Percentiles rank a stretch among this genome's conserved stretches.
These are phyloP conservation scores for Globodera ellingtonae DNA, from an alignment of 1,140 invertebrate genomes.

Conservation along the genomic window DNA sequence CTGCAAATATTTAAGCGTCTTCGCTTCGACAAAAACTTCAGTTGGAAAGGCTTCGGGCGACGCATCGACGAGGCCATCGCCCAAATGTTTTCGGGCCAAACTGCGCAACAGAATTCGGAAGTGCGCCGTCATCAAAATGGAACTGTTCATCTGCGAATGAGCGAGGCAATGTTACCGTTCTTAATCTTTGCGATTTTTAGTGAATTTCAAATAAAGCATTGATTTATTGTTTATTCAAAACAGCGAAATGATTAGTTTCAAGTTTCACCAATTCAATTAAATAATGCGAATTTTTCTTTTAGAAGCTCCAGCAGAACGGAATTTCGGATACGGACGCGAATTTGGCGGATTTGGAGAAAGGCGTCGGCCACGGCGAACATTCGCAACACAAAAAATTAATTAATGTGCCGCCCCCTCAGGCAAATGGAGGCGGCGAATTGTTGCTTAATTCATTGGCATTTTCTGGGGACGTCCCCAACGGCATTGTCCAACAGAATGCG, in stretches of 20 bases:
- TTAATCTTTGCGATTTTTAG: no score
- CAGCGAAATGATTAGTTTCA: no score
- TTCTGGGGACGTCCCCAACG: not conserved
- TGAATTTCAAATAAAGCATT: no score
- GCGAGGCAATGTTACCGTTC: not conserved
- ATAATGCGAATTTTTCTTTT: no score
- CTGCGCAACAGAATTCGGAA: not conserved
- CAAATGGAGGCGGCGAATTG: not conserved
- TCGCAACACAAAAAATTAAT: not conserved
- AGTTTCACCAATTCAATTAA: no score
- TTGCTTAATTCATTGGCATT: not conserved
- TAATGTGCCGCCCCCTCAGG: not conserved
- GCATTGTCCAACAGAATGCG: no score
- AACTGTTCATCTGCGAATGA: not conserved
- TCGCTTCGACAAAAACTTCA: slow-evolving; percentile 54
- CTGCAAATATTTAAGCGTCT: slow-evolving; percentile 31
- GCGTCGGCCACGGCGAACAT: not conserved
- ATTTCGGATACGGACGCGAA: not conserved
- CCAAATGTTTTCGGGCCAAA: slow-evolving; percentile 39
- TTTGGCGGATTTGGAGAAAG: not conserved
- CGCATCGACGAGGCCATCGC: slow-evolving; percentile 52
- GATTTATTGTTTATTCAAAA: no score
- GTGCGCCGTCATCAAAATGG: not conserved
- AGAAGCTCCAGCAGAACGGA: no score
- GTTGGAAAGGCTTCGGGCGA: slow-evolving; percentile 49